phyloP scores from a whole-genome alignment of 2,888 invertebrate species.

The Brenthis hecate region DNA sequence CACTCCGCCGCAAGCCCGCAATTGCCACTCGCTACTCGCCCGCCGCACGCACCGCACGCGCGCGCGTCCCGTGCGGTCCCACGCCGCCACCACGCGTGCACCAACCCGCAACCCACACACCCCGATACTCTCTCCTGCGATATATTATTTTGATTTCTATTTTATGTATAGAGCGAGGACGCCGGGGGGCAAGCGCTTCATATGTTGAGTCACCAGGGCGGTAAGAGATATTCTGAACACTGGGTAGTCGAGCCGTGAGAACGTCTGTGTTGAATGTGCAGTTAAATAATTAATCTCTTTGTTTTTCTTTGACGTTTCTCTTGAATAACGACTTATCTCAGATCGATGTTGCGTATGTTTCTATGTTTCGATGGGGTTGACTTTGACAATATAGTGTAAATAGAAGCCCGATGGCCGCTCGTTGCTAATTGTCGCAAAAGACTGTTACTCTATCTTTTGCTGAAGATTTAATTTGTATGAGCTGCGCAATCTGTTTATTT shows the following conservation, averaged over 20 bases:
- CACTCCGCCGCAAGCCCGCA: slow-evolving; percentile 26
- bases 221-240: slow-evolving; percentile 87
- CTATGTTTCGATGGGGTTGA: slow-evolving; percentile 82
- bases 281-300: slow-evolving; percentile 76
- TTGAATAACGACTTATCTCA: slow-evolving; percentile 80
- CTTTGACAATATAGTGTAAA: slow-evolving; percentile 77
- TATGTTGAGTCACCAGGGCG: slow-evolving; percentile 96
- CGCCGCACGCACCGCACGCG: slow-evolving; percentile 47
- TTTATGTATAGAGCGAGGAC: slow-evolving; percentile 94
- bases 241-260: slow-evolving; percentile 81
- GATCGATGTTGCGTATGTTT: slow-evolving; percentile 82
- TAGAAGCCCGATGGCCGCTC: slow-evolving; percentile 83
- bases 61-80: slow-evolving; percentile 42
- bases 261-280: slow-evolving; percentile 83
- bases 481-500: slow-evolving; percentile 82
- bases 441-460: slow-evolving; percentile 81
- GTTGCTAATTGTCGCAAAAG: slow-evolving; percentile 82
- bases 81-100: slow-evolving; percentile 51
- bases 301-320: slow-evolving; percentile 82
- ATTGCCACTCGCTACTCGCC: slow-evolving; percentile 41
- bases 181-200: slow-evolving; percentile 94
- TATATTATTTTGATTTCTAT: slow-evolving; percentile 82
- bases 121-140: slow-evolving; percentile 79
- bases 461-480: slow-evolving; percentile 81
- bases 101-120: slow-evolving; percentile 62